phyloP scores from a whole-genome alignment of 2,113 vertebrate genomes.

The Eulemur macaco region DNA sequence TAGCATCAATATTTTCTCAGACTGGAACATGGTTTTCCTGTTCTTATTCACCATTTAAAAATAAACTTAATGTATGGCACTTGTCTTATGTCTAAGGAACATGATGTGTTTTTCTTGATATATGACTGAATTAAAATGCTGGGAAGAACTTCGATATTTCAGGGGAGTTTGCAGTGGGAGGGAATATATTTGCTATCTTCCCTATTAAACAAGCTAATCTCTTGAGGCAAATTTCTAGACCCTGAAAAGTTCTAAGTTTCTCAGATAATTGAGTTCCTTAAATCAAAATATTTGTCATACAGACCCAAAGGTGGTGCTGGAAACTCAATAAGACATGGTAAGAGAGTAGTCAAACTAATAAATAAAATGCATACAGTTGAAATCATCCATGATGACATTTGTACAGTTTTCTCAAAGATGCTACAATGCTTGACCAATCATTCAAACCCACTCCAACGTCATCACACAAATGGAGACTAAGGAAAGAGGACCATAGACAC shows the following conservation, averaged over 20 bases:
- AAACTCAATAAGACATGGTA: neutral
- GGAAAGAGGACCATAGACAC: neutral
- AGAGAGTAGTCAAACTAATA: neutral
- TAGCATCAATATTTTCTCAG: slow-evolving; percentile 48
- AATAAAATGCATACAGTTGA: neutral
- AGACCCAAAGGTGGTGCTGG: neutral
- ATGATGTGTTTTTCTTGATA: slow-evolving; percentile 61
- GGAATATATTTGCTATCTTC: neutral
- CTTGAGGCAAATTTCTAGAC: neutral
- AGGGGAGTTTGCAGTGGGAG: slow-evolving; percentile 14
- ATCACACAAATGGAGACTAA: neutral
- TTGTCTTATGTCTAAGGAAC: slow-evolving; percentile 60
- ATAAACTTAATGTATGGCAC: slow-evolving; percentile 65
- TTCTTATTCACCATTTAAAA: slow-evolving; percentile 65
- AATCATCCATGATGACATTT: neutral
- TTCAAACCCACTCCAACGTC: neutral
- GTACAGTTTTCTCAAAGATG: neutral
- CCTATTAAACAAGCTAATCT: neutral
- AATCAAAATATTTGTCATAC: neutral
- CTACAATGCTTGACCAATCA: neutral
- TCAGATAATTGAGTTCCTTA: slow-evolving; percentile 30
- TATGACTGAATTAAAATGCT: slow-evolving; percentile 50
- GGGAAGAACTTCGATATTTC: slow-evolving; percentile 44
- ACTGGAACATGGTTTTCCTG: slow-evolving; percentile 27
- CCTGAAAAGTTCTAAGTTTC: neutral